Evolutionary conservation across 2,888 invertebrate genomes (phyloP).

Genomic region (Heteromyza rotundicornis): DNA sequence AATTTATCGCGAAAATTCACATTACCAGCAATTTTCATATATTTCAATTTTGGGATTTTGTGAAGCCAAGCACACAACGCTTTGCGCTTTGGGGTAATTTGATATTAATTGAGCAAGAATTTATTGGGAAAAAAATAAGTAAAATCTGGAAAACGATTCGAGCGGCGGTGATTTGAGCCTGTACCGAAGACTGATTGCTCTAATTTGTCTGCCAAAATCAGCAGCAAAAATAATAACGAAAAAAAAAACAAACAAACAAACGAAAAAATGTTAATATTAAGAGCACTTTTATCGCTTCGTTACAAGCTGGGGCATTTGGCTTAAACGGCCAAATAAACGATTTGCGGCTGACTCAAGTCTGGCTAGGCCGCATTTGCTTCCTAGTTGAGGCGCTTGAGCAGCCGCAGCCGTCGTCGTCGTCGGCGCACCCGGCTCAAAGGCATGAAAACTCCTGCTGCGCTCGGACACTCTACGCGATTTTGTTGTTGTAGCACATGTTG

Average conservation of each 20-base stretch:
- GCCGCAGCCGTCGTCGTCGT: no score
- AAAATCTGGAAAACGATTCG: conserved; percentile 7
- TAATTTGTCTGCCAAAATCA: conserved; percentile 47
- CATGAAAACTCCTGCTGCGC: conserved; percentile 40
- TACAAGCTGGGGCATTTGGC: conserved; percentile 13
- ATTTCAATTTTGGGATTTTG: conserved; percentile 31
- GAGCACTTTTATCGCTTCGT: conserved; percentile 21
- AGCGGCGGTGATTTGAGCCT: conserved; percentile 33
- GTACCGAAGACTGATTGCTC: conserved; percentile 49
- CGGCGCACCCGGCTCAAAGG: conserved; percentile 34
- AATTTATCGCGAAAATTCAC: conserved; percentile 35
- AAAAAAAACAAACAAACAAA: conserved; percentile 1
- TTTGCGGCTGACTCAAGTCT: not conserved
- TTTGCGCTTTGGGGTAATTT: conserved; percentile 47
- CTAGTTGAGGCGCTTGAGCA: conserved; percentile 18
- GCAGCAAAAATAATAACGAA: conserved; percentile 8
- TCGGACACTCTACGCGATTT: conserved; percentile 36
- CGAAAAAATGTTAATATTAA: conserved; percentile 15
- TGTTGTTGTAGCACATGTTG: conserved; percentile 5
- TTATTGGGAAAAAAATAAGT: conserved; percentile 34
- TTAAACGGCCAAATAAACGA: conserved; percentile 12
- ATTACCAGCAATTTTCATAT: conserved; percentile 36
- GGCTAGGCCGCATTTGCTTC: conserved; percentile 27
- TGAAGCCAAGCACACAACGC: not conserved
- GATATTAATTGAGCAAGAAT: conserved; percentile 53